phyloP scores from a whole-genome alignment of 2,797 vertebrate species.

The Anabas testudineus region DNA sequence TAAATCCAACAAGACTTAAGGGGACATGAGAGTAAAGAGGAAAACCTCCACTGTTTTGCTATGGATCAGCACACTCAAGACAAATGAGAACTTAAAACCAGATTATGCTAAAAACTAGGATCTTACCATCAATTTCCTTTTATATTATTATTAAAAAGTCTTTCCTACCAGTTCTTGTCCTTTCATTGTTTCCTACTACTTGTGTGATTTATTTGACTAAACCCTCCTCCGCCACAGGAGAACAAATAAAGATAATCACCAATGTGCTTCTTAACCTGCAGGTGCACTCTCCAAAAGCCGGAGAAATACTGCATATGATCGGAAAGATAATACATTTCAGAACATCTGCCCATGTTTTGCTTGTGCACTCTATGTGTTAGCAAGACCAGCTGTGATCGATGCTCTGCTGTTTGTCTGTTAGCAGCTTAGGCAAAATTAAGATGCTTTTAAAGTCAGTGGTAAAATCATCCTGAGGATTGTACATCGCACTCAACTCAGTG shows the following conservation, averaged over 20 bases:
- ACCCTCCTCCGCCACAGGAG: neutral
- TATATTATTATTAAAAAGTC: too few relatives aligned
- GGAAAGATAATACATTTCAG: neutral
- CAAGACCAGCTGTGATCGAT: too few relatives aligned
- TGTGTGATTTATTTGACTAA: neutral
- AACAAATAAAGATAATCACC: neutral
- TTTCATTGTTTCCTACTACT: neutral
- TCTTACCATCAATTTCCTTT: too few relatives aligned
- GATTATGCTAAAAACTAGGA: too few relatives aligned
- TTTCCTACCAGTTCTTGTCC: neutral
- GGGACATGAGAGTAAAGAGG: conserved; percentile 13
- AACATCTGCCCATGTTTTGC: neutral
- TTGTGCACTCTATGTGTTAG: neutral
- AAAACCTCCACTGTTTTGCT: conserved; percentile 8
- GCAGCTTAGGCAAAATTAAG: neutral
- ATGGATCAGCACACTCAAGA: neutral
- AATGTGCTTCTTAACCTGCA: neutral
- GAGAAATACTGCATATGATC: neutral
- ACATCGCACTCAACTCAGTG: too few relatives aligned
- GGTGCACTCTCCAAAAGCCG: neutral
- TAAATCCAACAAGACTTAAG: conserved; percentile 1
- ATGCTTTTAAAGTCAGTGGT: neutral
- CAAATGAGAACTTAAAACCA: neutral
- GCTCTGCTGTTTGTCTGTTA: neutral
- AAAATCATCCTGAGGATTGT: neutral